These are phyloP conservation scores for Drosophila insularis DNA, from an alignment of 1,140 invertebrate genomes.

Conservation along the genomic window DNA sequence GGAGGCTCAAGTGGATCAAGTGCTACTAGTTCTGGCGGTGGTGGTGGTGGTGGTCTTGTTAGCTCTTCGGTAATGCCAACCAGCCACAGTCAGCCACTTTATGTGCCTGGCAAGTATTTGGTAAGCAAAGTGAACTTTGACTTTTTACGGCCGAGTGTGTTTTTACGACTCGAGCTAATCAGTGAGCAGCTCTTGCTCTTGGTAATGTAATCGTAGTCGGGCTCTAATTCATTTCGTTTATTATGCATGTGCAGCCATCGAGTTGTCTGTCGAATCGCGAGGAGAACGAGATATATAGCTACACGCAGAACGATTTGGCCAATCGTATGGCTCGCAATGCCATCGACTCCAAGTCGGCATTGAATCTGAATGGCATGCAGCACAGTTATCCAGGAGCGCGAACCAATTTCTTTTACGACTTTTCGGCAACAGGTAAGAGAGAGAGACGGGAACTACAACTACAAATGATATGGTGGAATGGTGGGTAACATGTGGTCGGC, in stretches of 20 bases:
- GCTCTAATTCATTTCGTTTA: constrained; percentile 73
- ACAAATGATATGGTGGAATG: constrained; percentile 2
- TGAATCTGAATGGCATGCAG: constrained; percentile 81
- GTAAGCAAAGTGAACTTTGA: constrained; percentile 84
- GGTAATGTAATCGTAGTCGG: constrained; percentile 5
- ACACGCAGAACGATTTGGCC: constrained; percentile 83
- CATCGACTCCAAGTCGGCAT: constrained; percentile 80
- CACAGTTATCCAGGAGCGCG: constrained; percentile 79
- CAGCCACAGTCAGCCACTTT: constrained; percentile 87
- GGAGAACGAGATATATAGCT: constrained; percentile 96
- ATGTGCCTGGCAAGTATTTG: constrained; percentile 94
- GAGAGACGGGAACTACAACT: constrained; percentile 14
- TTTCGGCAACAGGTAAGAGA: constrained; percentile 80
- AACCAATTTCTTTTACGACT: constrained; percentile 82
- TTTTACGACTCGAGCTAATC: constrained; percentile 67
- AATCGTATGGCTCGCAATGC: constrained; percentile 79
- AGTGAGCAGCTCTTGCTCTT: constrained; percentile 14
- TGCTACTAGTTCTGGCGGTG: constrained; percentile 15
- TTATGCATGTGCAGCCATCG: constrained; percentile 87
- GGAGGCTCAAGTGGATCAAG: constrained; percentile 34
- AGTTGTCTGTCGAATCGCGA: constrained; percentile 95
- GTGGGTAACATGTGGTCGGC: constrained; percentile 59
- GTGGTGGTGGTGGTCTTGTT: constrained; percentile 62
- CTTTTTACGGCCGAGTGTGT: constrained; percentile 52
- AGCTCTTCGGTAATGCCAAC: constrained; percentile 82